A percentile compares a stretch with the other conserved stretches of the same genome.
Conservation (phyloP, 2,113 vertebrate species). For the Felis chaus region DNA sequence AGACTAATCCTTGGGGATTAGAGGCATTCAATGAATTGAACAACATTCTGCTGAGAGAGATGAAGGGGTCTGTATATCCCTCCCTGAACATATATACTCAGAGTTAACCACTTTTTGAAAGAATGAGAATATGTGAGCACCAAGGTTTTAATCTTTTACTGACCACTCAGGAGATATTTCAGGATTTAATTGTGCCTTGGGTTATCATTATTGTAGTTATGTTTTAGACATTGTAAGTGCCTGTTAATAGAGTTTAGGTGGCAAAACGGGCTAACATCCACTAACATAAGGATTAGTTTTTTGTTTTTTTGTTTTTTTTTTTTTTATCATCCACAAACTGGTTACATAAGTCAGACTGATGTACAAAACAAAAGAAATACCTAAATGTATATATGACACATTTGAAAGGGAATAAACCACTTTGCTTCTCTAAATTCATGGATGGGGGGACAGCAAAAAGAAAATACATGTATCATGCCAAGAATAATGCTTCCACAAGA, state of each 20-base stretch:
- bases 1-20: not conserved
- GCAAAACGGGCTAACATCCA: conserved; percentile 18
- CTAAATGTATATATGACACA: not conserved
- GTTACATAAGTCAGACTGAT: not conserved
- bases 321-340: not conserved
- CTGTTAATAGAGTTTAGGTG: not conserved
- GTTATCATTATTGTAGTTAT: not conserved
- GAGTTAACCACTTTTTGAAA: not conserved
- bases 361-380: not conserved
- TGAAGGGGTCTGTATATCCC: not conserved
- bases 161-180: not conserved
- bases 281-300: not conserved
- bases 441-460: not conserved
- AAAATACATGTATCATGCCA: not conserved
- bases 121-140: not conserved
- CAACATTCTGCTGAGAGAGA: not conserved
- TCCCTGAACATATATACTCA: not conserved
- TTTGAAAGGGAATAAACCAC: not conserved
- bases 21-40: not conserved
- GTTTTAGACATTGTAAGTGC: conserved; percentile 1
- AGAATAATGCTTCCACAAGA: not conserved
- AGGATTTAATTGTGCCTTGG: not conserved
- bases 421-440: conserved; percentile 4
- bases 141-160: not conserved
- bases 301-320: not conserved